Evolutionary conservation across 37 sponge, comb jelly and placozoan genomes (phyloP).

Genomic region (Ianthella basta): DNA sequence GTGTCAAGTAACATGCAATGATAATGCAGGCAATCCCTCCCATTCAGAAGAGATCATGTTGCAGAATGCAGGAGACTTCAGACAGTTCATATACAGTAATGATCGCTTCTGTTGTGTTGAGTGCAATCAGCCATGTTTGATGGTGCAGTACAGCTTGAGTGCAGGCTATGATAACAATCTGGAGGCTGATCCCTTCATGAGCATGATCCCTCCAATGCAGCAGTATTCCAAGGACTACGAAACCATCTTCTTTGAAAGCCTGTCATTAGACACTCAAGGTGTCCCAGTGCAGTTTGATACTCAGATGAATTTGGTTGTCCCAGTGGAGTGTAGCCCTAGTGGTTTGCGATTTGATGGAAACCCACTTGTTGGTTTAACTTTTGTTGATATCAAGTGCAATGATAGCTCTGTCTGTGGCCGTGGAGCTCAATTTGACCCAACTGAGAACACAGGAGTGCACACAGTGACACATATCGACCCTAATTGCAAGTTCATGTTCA

Average conservation of each 20-base stretch:
- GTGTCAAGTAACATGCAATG: neutral
- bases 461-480: neutral
- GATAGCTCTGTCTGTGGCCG: neutral
- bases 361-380: neutral
- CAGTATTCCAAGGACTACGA: conserved; percentile 12
- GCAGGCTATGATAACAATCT: neutral
- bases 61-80: neutral
- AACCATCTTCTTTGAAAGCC: neutral
- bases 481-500: neutral
- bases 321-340: neutral
- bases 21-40: neutral
- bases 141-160: neutral
- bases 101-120: neutral
- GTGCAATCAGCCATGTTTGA: neutral
- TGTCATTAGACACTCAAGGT: neutral
- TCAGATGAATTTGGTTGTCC: neutral
- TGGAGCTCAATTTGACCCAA: conserved; percentile 3
- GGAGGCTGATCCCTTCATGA: neutral
- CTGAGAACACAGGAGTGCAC: neutral
- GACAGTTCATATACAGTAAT: neutral
- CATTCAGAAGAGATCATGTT: neutral
- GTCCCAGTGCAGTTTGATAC: neutral
- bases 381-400: neutral
- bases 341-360: too few relatives aligned
- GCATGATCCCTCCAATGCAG: neutral